A percentile compares a stretch with the other conserved stretches of the same genome.
These are phyloP conservation scores for Antidorcas marsupialis DNA, from an alignment of 2,113 vertebrate species.

Conservation along the genomic window DNA sequence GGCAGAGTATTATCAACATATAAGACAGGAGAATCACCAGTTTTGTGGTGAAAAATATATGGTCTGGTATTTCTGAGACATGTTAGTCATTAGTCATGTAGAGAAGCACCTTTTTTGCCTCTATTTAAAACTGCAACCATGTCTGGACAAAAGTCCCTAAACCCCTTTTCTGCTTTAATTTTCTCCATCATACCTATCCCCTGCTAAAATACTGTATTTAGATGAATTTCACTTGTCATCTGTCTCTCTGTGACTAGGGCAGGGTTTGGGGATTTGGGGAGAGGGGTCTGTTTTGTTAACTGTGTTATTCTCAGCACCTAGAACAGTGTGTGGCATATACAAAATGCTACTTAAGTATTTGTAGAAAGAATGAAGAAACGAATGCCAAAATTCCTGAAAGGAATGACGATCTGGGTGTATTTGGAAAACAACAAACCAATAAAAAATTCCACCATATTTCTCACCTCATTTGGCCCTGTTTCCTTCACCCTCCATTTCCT, in stretches of 20 bases:
- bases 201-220: not conserved
- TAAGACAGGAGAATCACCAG: not conserved
- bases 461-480: not conserved
- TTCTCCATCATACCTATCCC: not conserved
- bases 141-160: not conserved
- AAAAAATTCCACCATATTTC: not conserved
- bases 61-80: not conserved
- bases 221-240: not conserved
- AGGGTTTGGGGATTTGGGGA: accelerated
- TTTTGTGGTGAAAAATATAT: not conserved
- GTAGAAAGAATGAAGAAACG: not conserved
- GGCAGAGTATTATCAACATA: not conserved
- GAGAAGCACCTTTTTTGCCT: accelerated
- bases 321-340: not conserved
- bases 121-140: not conserved
- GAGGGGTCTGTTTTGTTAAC: not conserved
- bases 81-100: accelerated
- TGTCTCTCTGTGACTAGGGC: not conserved
- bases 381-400: not conserved
- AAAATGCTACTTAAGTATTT: not conserved
- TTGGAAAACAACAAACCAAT: not conserved
- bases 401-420: not conserved
- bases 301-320: not conserved
- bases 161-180: not conserved
- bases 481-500: not conserved